A percentile compares a stretch with the other conserved stretches of the same genome.
Conservation (phyloP, 2,797 vertebrate genomes). For the Dicrostonyx torquatus region DNA sequence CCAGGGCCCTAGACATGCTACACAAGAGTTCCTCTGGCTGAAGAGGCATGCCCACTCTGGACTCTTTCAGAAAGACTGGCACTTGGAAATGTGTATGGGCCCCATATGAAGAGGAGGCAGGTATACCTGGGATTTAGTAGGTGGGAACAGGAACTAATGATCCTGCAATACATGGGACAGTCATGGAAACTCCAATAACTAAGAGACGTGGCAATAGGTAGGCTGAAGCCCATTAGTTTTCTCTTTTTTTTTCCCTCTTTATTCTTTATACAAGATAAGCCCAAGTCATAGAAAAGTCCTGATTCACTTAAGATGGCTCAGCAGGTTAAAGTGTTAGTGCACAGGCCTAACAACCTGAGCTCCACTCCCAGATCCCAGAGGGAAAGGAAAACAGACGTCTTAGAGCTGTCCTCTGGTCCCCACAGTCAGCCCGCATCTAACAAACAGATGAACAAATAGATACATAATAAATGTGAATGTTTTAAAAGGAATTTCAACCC, state of each 20-base stretch:
- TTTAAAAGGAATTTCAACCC: neutral
- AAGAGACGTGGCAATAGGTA: neutral
- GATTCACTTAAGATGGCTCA: neutral
- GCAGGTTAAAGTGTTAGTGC: neutral
- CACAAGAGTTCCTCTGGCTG: neutral
- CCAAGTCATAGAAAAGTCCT: neutral
- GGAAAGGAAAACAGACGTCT: neutral
- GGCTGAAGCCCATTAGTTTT: neutral
- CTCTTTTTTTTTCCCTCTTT: neutral
- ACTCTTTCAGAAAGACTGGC: slow-evolving; percentile 4
- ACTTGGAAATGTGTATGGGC: neutral
- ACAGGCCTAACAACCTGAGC: neutral
- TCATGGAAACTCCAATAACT: neutral
- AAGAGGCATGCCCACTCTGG: neutral
- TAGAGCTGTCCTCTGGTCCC: neutral
- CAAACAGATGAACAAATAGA: neutral
- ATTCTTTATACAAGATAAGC: neutral
- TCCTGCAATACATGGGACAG: neutral
- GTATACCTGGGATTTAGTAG: neutral
- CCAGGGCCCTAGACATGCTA: neutral
- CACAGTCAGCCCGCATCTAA: neutral
- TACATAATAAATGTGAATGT: neutral
- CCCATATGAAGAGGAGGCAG: neutral
- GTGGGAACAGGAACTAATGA: slow-evolving; percentile 2
- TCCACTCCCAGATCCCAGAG: neutral